Base-by-base conservation (phyloP, 2,888 invertebrate species). In the Nemotelus nigrinus region DNA sequence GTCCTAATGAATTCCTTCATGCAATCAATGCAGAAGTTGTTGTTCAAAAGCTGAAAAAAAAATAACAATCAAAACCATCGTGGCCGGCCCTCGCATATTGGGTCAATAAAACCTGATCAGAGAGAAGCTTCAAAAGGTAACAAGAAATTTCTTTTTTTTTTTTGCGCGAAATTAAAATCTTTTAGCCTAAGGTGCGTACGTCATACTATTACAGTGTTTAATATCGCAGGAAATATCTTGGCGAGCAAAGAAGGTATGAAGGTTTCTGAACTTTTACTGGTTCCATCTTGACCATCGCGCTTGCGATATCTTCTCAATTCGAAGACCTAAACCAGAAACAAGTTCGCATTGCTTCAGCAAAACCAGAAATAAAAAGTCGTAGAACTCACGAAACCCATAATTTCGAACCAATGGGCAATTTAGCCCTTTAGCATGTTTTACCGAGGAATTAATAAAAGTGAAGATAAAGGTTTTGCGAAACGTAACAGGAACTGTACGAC, bases 351-450 rank as follows among this genome's bases (percentile, higher is more conserved):
- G 63, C 50, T 63, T 4, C 55, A 48, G 64, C 7, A n/a, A 55
- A 60, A 64, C 57, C 48, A 63, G 57, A 63, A 76, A 60, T 10
- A 74, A 67, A 79, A 70, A 70, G 60, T 63, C 71, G 68, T 77
- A 76, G 74, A 79, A 67, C 64, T 77, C 77, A 81, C 82, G 84
- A 84, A 87, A 85, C 85, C 85, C 85, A 85, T 87, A 86, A 87
- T 87, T 86, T 87, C 82, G 83, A 86, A 84, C 85, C 86, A 87
- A 85, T 86, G 85, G 84, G 84, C 85, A 86, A 86, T 86, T 87
- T 86, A 84, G 84, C 85, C 87, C 87, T 85, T 85, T 84, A 85
- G 86, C 87, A 83, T 83, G 43, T 65, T 76, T 67, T 57, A 25
- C 76, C 2, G 47, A 53, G 67, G 58, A 76, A 57, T 67, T 76